Base-by-base conservation (phyloP, 1,140 invertebrate genomes). In the Drosophila saltans region DNA sequence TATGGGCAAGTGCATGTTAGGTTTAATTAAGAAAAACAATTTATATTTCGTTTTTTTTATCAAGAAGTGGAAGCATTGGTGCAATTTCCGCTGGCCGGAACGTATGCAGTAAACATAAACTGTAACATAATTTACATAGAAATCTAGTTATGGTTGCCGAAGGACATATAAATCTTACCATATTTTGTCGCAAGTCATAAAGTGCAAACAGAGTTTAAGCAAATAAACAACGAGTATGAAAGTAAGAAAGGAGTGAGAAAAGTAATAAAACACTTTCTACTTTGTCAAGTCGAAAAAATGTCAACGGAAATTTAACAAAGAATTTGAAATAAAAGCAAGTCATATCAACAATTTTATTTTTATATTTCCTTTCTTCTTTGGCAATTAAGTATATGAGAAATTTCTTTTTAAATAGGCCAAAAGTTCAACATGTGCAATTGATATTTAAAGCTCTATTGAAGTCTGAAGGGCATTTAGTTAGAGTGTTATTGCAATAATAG, bases 31-130 rank as follows among this genome's bases (percentile, higher is more conserved):
- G 45, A 21, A 36, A 55, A 43, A 30, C 8, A 24, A 16, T 28
- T 45, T 4, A 4, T 36, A 6, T 36, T 36, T 36, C 33, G 33
- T 16, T 66, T 40, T 48, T 63, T 48, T 28, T 55, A 33, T 43
- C n/a, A 16, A 43, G 41, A 11, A 36, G 33, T 1, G 1, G 16
- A n/a, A 58, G 67, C 68, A 75, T 78, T 69, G 80, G 66, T 81
- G 77, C 52, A 86, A 81, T 85, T 75, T 76, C 79, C 79, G 75
- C 16, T 10, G 43, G 56, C 26, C 69, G 75, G 67, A 86, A 78
- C 55, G 62, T 52, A 8, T 39, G 39, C 52, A 64, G 69, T 66
- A 70, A 77, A 70, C 71, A 59, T 59, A 63, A 66, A 60, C 55
- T 78, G 52, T 36, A 21, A 52, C 43, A 33, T 48, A 41, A 66